These are phyloP conservation scores for Pogonophryne albipinna DNA, from an alignment of 2,797 vertebrate genomes.

Conservation along the genomic window DNA sequence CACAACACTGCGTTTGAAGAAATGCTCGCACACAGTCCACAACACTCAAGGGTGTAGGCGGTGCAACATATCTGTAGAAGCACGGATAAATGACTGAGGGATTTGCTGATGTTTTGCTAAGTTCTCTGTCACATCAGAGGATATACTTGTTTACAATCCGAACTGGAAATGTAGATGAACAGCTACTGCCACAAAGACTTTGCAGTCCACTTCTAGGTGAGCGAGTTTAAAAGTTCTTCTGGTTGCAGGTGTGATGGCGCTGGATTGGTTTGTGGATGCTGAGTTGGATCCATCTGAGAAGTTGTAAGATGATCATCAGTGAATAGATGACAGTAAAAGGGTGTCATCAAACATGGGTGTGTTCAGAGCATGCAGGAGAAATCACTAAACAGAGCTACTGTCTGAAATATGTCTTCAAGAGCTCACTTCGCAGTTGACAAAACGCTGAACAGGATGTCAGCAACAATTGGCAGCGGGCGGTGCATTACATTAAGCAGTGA, in stretches of 20 bases:
- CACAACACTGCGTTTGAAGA: slow-evolving; percentile 47
- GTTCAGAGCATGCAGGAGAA: slow-evolving; percentile 36
- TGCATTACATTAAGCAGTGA: slow-evolving; percentile 64
- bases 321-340: slow-evolving; percentile 19
- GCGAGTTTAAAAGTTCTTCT: slow-evolving; percentile 57
- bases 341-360: slow-evolving; percentile 32
- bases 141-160: slow-evolving; percentile 53
- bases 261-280: slow-evolving; percentile 70
- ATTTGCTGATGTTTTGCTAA: slow-evolving; percentile 40
- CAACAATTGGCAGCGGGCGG: slow-evolving; percentile 72
- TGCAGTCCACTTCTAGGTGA: slow-evolving; percentile 55
- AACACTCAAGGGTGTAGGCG: slow-evolving; percentile 32
- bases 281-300: slow-evolving; percentile 78
- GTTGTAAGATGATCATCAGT: slow-evolving; percentile 59
- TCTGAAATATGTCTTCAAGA: slow-evolving; percentile 60
- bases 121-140: slow-evolving; percentile 48
- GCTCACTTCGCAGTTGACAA: slow-evolving; percentile 75
- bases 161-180: slow-evolving; percentile 57
- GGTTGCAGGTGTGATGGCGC: slow-evolving; percentile 82
- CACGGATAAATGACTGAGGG: slow-evolving; percentile 51
- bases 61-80: slow-evolving; percentile 56
- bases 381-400: slow-evolving; percentile 38
- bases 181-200: slow-evolving; percentile 63
- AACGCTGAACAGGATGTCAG: slow-evolving; percentile 73
- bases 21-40: slow-evolving; percentile 52